Evolutionary conservation across 1,140 invertebrate species (phyloP).

Genomic region (Anoplophora glabripennis): DNA sequence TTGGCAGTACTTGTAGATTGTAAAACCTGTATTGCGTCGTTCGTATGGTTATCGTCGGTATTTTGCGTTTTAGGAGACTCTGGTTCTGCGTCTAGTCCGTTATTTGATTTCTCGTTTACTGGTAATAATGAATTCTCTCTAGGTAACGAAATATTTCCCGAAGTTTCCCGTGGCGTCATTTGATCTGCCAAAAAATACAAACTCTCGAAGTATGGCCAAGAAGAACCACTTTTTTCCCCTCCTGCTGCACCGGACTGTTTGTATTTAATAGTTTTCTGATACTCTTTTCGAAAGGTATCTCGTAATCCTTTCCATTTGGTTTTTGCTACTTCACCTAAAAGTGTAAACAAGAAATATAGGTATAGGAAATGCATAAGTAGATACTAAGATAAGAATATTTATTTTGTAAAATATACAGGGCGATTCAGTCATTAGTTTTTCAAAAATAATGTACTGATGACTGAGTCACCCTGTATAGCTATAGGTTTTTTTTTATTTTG

Average conservation of each 20-base stretch:
- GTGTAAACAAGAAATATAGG: slow-evolving; percentile 8
- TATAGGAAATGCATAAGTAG: slow-evolving; percentile 5
- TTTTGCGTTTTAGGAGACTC: background rate
- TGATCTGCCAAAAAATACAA: slow-evolving; percentile 15
- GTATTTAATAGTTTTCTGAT: slow-evolving; percentile 13
- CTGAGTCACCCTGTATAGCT: slow-evolving; percentile 2
- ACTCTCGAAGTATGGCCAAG: slow-evolving; percentile 13
- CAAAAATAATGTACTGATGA: background rate
- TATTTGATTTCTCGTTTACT: slow-evolving; percentile 4
- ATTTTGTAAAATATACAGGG: slow-evolving; percentile 5
- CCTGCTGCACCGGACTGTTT: slow-evolving; percentile 14
- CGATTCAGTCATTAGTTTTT: slow-evolving; percentile 9
- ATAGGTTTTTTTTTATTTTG: slow-evolving; percentile 5
- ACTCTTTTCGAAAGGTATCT: slow-evolving; percentile 13
- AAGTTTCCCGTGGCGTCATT: slow-evolving; percentile 11
- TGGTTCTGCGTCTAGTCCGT: background rate
- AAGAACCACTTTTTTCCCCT: slow-evolving; percentile 8
- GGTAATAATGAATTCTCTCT: slow-evolving; percentile 2
- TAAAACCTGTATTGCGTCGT: slow-evolving; percentile 4
- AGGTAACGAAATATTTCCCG: slow-evolving; percentile 10
- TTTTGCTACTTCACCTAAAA: slow-evolving; percentile 14
- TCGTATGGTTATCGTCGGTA: slow-evolving; percentile 5
- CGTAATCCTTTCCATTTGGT: slow-evolving; percentile 6
- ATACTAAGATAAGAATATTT: slow-evolving; percentile 7
- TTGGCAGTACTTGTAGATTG: slow-evolving; percentile 6